Evolutionary conservation across 2,113 vertebrate species (phyloP).

Genomic region (Formicarius rufipectus): DNA sequence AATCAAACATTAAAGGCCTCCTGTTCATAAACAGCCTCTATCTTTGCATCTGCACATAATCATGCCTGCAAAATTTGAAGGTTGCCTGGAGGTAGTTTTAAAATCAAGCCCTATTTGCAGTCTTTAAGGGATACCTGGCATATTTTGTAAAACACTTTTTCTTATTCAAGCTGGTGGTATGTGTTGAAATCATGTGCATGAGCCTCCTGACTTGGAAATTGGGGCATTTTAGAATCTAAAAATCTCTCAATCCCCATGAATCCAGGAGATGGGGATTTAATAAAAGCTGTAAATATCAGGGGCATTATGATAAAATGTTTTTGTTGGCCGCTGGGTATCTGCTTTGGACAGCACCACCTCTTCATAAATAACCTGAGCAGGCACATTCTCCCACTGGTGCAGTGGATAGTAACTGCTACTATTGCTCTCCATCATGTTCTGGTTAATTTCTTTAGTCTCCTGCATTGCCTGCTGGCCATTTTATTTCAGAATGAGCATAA

Average conservation of each 20-base stretch:
- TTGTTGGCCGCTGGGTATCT: not conserved
- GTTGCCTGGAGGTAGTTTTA: slow-evolving; percentile 8
- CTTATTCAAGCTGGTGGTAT: not conserved
- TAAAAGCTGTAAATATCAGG: not conserved
- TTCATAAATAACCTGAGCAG: not conserved
- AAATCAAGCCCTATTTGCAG: not conserved
- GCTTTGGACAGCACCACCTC: not conserved
- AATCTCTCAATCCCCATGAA: not conserved
- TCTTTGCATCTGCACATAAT: not conserved
- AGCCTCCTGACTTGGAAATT: not conserved
- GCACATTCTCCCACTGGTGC: not conserved
- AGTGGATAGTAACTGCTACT: not conserved
- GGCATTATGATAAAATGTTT: not conserved
- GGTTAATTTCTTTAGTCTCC: slow-evolving; percentile 27
- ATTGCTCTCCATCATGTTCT: not conserved
- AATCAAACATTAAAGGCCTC: slow-evolving; percentile 1
- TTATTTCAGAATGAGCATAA: slow-evolving; percentile 8
- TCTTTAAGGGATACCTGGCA: not conserved
- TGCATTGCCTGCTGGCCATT: not conserved
- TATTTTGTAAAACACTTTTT: not conserved
- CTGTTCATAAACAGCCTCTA: not conserved
- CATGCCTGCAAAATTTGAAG: not conserved
- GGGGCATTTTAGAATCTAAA: not conserved
- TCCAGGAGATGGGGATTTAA: not conserved
- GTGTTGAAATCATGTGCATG: not conserved